phyloP scores from a whole-genome alignment of 1,140 invertebrate genomes.

The Drosophila nasuta region DNA sequence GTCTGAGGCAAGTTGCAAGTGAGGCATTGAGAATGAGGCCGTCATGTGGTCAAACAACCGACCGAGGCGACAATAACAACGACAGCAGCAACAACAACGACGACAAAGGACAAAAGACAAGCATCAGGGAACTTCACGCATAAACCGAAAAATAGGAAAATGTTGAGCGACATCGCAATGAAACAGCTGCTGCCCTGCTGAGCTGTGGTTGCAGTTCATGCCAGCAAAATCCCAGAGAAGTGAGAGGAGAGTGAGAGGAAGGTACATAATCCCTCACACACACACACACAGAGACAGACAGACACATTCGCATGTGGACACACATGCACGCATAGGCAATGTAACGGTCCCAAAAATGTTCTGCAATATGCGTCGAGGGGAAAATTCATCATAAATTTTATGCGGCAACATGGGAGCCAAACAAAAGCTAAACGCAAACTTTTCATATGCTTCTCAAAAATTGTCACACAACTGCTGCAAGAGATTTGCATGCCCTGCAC shows the following conservation, averaged over 20 bases:
- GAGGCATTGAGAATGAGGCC: conserved; percentile 38
- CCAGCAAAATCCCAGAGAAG: conserved; percentile 16
- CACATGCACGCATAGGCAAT: conserved; percentile 39
- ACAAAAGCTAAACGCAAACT: conserved; percentile 53
- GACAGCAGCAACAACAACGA: conserved; percentile 4
- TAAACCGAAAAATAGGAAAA: conserved; percentile 46
- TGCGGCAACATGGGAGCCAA: conserved; percentile 68
- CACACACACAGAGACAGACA: neutral
- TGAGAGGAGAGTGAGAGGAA: neutral
- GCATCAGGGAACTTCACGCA: conserved; percentile 59
- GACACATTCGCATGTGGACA: neutral
- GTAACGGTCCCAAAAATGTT: conserved; percentile 74
- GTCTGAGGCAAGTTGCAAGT: conserved; percentile 11
- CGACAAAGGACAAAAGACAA: conserved; percentile 26
- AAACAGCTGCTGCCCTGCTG: conserved; percentile 66
- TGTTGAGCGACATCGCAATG: conserved; percentile 52
- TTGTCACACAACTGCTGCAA: conserved; percentile 56
- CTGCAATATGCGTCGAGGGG: conserved; percentile 79
- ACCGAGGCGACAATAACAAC: conserved; percentile 40
- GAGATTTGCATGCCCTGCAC: conserved; percentile 53
- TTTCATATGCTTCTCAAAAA: conserved; percentile 72
- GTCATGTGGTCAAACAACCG: conserved; percentile 79
- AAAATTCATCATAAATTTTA: conserved; percentile 83
- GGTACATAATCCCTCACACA: conserved; percentile 16
- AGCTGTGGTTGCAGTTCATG: conserved; percentile 78